Percentiles rank a stretch among this genome's conserved stretches.
Conservation (phyloP, 2,797 vertebrate genomes). For the Danio tinwini region DNA sequence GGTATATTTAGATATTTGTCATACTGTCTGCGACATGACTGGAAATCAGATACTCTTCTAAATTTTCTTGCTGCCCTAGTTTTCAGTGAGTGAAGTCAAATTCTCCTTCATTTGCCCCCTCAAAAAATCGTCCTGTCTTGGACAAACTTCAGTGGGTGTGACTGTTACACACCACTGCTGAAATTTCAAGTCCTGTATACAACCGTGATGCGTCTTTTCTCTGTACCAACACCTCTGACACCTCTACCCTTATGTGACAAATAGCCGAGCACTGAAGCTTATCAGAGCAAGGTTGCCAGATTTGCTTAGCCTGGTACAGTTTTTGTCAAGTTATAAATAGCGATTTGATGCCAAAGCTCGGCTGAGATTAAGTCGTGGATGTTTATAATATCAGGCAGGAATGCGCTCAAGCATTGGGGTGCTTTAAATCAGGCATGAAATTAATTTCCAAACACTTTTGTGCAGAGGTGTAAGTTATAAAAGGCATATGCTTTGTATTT, state of each 20-base stretch:
- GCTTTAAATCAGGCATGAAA: constrained; percentile 79
- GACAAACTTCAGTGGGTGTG: neutral
- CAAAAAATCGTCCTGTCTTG: neutral
- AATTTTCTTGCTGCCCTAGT: no score
- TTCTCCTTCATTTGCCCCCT: neutral
- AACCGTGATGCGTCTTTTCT: constrained; percentile 36
- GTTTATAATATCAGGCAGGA: constrained; percentile 72
- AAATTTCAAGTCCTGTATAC: neutral
- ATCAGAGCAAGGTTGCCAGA: constrained; percentile 51
- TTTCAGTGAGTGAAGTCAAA: no score
- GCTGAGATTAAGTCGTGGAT: constrained; percentile 67
- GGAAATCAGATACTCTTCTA: no score
- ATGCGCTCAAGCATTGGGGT: constrained; percentile 65
- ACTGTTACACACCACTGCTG: neutral
- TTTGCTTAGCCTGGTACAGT: constrained; percentile 49
- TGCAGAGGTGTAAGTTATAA: constrained; percentile 64
- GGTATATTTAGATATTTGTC: no score
- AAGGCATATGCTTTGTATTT: constrained; percentile 64
- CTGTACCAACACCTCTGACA: constrained; percentile 11
- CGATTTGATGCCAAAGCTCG: constrained; percentile 57
- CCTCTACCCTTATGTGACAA: constrained; percentile 57
- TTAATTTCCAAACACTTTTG: constrained; percentile 73
- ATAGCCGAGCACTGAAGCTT: constrained; percentile 51
- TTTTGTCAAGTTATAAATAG: constrained; percentile 56
- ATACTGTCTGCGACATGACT: no score